A percentile compares a stretch with the other conserved stretches of the same genome.
These are phyloP conservation scores for Ectemnius cavifrons DNA, from an alignment of 2,888 invertebrate species.

Conservation along the genomic window DNA sequence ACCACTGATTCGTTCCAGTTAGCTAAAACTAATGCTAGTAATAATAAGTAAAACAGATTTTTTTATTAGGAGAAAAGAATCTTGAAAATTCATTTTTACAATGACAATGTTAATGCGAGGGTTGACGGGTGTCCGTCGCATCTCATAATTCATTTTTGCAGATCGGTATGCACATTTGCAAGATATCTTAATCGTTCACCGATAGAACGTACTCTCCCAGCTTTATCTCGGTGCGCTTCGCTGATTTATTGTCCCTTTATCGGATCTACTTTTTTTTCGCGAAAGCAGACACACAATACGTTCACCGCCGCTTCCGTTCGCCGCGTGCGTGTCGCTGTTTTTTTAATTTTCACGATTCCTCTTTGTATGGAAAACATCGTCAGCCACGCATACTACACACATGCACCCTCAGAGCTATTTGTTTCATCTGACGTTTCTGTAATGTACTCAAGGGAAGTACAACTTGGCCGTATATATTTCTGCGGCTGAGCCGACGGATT, in stretches of 20 bases:
- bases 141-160: no score
- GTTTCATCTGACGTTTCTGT: not conserved
- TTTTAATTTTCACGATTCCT: not conserved
- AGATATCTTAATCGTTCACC: not conserved
- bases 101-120: no score
- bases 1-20: no score
- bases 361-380: not conserved
- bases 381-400: no score
- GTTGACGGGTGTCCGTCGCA: no score
- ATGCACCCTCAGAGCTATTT: not conserved
- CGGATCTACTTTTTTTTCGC: not conserved
- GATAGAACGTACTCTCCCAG: not conserved
- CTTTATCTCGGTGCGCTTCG: not conserved
- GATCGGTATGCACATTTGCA: no score
- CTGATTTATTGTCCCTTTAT: conserved; percentile 4
- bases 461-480: not conserved
- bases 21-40: no score
- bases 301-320: not conserved
- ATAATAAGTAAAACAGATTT: no score
- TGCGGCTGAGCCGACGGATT: not conserved
- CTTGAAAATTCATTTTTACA: no score
- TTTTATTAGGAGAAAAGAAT: no score
- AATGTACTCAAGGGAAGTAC: not conserved
- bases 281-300: not conserved
- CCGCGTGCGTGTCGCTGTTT: not conserved